phyloP scores from a whole-genome alignment of 2,797 vertebrate genomes.

The Sebastes matsubarae region DNA sequence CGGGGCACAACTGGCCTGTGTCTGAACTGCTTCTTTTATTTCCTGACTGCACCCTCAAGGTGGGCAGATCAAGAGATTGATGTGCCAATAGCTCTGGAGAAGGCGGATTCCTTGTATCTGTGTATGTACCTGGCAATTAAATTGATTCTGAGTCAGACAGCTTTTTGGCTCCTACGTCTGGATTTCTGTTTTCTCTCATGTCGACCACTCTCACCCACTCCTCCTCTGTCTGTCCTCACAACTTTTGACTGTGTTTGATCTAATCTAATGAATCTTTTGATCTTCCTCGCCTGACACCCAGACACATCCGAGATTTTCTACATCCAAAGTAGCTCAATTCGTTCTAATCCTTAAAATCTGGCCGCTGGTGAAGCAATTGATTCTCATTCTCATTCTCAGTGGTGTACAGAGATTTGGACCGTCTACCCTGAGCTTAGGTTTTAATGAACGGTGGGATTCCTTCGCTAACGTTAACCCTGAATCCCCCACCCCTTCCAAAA shows the following conservation, averaged over 20 bases:
- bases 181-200: conserved; percentile 43
- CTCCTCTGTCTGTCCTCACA: conserved; percentile 49
- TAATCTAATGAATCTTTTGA: conserved; percentile 72
- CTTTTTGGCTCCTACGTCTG: conserved; percentile 25
- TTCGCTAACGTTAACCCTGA: conserved; percentile 21
- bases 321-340: conserved; percentile 57
- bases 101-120: conserved; percentile 13
- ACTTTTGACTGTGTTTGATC: conserved; percentile 70
- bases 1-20: conserved; percentile 61
- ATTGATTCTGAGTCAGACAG: conserved; percentile 28
- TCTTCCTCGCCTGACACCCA: conserved; percentile 61
- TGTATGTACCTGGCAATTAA: conserved; percentile 51
- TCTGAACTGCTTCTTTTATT: conserved; percentile 57
- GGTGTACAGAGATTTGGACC: conserved; percentile 47
- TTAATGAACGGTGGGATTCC: conserved; percentile 49
- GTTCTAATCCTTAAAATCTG: conserved; percentile 63
- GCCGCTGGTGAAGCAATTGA: conserved; percentile 44
- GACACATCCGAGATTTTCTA: conserved; percentile 59
- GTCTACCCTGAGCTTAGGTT: conserved; percentile 24
- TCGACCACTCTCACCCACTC: conserved; percentile 45
- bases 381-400: conserved; percentile 25
- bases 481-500: background rate
- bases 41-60: conserved; percentile 29
- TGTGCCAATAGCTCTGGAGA: conserved; percentile 9
- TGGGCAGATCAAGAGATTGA: conserved; percentile 39